A percentile compares a stretch with the other conserved stretches of the same genome.
Evolutionary conservation across 2,888 invertebrate species (phyloP).

Genomic region (Diarsia brunnea): DNA sequence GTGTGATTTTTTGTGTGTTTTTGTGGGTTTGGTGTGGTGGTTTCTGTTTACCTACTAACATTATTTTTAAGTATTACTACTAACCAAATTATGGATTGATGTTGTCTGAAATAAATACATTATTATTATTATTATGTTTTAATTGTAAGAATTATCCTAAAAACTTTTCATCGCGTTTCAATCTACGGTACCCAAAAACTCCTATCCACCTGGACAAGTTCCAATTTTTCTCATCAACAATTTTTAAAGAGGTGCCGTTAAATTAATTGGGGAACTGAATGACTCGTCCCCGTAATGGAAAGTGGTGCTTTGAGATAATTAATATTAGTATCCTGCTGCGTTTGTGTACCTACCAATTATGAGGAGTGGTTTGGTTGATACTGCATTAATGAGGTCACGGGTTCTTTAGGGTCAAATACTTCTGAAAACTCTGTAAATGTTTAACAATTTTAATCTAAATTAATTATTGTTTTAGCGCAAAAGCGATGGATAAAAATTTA

Average conservation of each 20-base stretch:
- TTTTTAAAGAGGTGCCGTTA: constrained; percentile 73
- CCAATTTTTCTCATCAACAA: constrained; percentile 76
- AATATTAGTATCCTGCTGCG: constrained; percentile 64
- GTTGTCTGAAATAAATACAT: no score
- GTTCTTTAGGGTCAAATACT: neutral
- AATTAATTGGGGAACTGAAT: constrained; percentile 77
- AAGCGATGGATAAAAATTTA: neutral
- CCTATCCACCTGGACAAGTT: constrained; percentile 69
- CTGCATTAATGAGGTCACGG: neutral
- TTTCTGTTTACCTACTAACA: no score
- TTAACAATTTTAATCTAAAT: neutral
- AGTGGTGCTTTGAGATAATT: constrained; percentile 73
- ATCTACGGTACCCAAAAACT: constrained; percentile 46
- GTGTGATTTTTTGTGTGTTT: no score
- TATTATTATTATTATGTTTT: no score
- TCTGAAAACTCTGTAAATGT: neutral
- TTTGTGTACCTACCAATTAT: constrained; percentile 26
- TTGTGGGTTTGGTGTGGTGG: no score
- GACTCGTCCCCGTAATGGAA: constrained; percentile 73
- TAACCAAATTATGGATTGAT: no score
- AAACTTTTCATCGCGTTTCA: neutral
- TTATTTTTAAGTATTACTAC: no score
- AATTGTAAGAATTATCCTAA: neutral
- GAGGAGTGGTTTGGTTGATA: neutral
- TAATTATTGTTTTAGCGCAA: neutral